Evolutionary conservation across 2,797 vertebrate species (phyloP).

Genomic region (Phataginus tetradactyla): DNA sequence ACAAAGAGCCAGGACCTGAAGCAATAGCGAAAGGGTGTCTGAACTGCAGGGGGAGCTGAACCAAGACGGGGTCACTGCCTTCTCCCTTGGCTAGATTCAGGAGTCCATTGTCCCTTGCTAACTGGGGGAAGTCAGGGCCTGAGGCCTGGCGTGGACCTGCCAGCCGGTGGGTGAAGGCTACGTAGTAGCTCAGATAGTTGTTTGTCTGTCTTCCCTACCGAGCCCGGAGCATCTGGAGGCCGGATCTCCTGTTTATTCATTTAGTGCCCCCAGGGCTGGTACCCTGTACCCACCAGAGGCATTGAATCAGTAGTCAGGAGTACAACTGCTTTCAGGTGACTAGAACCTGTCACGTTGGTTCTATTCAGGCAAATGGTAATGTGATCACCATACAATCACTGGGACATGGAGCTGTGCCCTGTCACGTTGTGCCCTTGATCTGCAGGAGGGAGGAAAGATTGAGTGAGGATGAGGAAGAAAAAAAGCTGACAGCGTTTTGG

Average conservation of each 20-base stretch:
- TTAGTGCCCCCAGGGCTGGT: fast-evolving
- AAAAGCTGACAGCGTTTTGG: not conserved
- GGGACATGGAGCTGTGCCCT: not conserved
- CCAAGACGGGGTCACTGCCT: no score
- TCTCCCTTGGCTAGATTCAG: not conserved
- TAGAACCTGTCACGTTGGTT: not conserved
- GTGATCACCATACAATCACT: fast-evolving
- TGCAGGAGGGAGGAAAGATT: not conserved
- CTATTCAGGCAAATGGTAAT: not conserved
- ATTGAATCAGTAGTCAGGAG: not conserved
- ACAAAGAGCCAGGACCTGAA: not conserved
- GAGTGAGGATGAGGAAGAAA: not conserved
- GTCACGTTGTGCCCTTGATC: fast-evolving
- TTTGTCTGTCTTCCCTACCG: not conserved
- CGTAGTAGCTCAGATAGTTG: fast-evolving
- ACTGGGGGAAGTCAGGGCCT: not conserved
- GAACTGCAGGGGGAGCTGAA: not conserved
- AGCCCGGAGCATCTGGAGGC: fast-evolving
- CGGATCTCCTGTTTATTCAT: fast-evolving
- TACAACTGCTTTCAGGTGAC: not conserved
- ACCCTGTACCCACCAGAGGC: not conserved
- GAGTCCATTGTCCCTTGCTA: not conserved
- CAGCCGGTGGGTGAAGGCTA: fast-evolving
- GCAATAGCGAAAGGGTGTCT: not conserved
- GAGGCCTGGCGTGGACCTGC: not conserved